Percentiles rank a stretch among this genome's conserved stretches.
Conservation (phyloP, 2,797 vertebrate genomes). For the Simalia tracyae region DNA sequence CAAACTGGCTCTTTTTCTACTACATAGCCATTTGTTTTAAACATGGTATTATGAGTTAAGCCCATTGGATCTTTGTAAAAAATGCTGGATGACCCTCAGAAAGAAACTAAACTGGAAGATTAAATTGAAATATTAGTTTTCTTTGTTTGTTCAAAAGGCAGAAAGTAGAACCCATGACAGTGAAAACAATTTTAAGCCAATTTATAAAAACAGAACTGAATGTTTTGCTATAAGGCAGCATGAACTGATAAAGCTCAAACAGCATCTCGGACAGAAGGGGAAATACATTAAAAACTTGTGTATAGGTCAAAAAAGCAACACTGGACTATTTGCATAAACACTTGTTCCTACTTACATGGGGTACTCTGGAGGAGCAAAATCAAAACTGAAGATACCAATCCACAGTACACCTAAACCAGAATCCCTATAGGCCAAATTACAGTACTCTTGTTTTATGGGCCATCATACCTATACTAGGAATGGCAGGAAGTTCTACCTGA, state of each 20-base stretch:
- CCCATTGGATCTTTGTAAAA: no score
- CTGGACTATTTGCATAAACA: not conserved
- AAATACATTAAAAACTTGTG: not conserved
- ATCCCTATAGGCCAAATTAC: no score
- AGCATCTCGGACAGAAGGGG: not conserved
- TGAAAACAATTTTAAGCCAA: not conserved
- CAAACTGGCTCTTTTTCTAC: no score
- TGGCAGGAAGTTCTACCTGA: not conserved
- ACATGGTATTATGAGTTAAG: no score
- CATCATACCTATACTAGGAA: no score
- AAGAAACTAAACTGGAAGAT: not conserved
- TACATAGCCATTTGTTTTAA: no score
- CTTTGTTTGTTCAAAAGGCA: not conserved
- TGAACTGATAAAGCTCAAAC: not conserved
- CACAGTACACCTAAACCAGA: no score
- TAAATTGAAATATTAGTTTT: not conserved
- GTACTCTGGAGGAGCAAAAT: not conserved
- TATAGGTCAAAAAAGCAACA: not conserved
- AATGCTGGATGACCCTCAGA: not conserved
- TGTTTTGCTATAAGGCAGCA: not conserved
- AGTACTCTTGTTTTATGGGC: no score
- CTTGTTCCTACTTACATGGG: no score
- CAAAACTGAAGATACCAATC: no score
- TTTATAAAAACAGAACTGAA: conserved; percentile 4
- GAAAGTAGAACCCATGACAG: not conserved